A percentile compares a stretch with the other conserved stretches of the same genome.
Evolutionary conservation across 2,113 vertebrate genomes (phyloP).

Genomic region (Odocoileus virginianus): DNA sequence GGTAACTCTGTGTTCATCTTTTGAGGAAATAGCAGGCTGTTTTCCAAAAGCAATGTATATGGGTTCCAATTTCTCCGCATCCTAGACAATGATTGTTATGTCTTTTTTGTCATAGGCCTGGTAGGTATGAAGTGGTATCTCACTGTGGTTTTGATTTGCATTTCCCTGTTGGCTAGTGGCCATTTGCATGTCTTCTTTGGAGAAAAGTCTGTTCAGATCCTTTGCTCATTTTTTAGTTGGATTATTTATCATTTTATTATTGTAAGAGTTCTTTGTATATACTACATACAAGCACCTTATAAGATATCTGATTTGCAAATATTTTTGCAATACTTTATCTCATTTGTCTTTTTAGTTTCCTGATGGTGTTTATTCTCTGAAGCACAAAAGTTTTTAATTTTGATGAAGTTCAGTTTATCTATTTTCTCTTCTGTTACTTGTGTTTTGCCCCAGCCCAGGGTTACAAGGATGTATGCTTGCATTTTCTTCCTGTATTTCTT

Average conservation of each 20-base stretch:
- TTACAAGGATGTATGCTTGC: background rate
- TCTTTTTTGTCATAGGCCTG: background rate
- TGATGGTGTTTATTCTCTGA: background rate
- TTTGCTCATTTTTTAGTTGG: background rate
- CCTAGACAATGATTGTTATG: background rate
- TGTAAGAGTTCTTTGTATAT: background rate
- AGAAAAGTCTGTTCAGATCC: background rate
- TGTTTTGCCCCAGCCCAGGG: background rate
- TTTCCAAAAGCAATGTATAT: background rate
- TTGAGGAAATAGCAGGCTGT: background rate
- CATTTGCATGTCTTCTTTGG: background rate
- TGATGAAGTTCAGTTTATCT: background rate
- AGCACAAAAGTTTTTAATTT: background rate
- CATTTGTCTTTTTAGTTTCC: background rate
- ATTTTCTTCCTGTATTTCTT: background rate
- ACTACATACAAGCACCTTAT: background rate
- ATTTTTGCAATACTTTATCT: background rate
- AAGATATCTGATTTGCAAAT: background rate
- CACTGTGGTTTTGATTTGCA: background rate
- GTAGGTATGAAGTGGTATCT: background rate
- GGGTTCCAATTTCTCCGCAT: background rate
- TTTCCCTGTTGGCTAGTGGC: background rate
- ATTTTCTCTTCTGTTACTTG: background rate
- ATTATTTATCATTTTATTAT: background rate
- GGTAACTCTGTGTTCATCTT: background rate